Percentiles rank a stretch among this genome's conserved stretches.
Evolutionary conservation across 64 coral and sea anemone genomes (phyloP).

Genomic region (Montipora efflorescens): DNA sequence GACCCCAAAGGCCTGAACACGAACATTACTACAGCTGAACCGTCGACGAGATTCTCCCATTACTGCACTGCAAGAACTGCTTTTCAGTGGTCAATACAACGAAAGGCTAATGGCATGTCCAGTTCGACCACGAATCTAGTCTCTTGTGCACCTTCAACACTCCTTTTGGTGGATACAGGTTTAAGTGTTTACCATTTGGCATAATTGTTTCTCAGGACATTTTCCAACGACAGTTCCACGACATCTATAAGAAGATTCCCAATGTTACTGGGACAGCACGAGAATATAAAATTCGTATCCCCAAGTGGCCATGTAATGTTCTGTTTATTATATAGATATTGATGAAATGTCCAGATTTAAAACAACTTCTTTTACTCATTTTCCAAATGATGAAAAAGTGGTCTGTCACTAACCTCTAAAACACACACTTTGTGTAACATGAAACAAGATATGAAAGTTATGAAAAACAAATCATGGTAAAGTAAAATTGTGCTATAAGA

Average conservation of each 20-base stretch:
- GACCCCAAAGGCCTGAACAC: conserved; percentile 35
- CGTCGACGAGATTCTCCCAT: conserved; percentile 59
- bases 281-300: background rate
- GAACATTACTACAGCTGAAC: conserved; percentile 66
- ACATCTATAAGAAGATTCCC: conserved; percentile 41
- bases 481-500: too few species aligned
- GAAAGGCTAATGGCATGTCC: conserved; percentile 72
- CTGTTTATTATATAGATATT: too few species aligned
- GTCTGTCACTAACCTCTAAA: too few species aligned
- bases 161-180: conserved; percentile 44
- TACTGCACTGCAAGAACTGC: conserved; percentile 51
- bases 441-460: too few species aligned
- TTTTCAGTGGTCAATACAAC: conserved; percentile 64
- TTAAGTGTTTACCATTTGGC: conserved; percentile 37
- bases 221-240: conserved; percentile 45
- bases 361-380: too few species aligned
- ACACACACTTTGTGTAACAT: too few species aligned
- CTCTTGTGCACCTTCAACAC: conserved; percentile 71
- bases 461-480: too few species aligned
- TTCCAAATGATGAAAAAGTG: too few species aligned
- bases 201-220: conserved; percentile 60
- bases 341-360: too few species aligned
- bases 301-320: background rate
- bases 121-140: conserved; percentile 43
- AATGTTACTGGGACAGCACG: conserved; percentile 60